Evolutionary conservation across 2,797 vertebrate genomes (phyloP).

Genomic region (Fistularia commersonii): DNA sequence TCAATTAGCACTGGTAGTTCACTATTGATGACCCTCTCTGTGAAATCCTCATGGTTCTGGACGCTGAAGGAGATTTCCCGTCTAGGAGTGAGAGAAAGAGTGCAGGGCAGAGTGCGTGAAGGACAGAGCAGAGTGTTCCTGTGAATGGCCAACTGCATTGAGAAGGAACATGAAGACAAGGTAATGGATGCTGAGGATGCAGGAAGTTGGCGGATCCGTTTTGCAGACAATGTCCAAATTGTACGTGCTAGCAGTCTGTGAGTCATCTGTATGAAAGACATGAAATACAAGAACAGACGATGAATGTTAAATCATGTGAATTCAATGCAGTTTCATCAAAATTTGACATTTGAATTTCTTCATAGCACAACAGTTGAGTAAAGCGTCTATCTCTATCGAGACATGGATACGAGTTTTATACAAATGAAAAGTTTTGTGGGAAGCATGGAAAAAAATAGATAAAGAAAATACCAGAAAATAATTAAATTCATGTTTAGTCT

Average conservation of each 20-base stretch:
- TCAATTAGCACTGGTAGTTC: conserved; percentile 88
- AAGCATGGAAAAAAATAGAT: too few relatives aligned
- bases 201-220: conserved; percentile 47
- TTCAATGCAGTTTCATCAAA: not conserved
- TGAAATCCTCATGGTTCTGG: conserved; percentile 91
- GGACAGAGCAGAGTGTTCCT: conserved; percentile 46
- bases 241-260: conserved; percentile 78
- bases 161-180: conserved; percentile 38
- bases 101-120: conserved; percentile 28
- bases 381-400: too few relatives aligned
- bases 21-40: conserved; percentile 89
- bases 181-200: conserved; percentile 20
- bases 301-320: not conserved
- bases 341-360: too few relatives aligned
- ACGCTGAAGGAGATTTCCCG: conserved; percentile 83
- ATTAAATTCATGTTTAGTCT: too few relatives aligned
- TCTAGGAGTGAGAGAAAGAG: conserved; percentile 54
- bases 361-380: not conserved
- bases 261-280: conserved; percentile 78
- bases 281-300: not conserved
- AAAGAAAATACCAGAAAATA: too few relatives aligned
- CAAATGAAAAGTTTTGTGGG: too few relatives aligned
- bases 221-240: conserved; percentile 66
- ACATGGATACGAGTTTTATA: too few relatives aligned
- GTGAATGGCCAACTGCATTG: conserved; percentile 27